Evolutionary conservation across 2,888 invertebrate genomes (phyloP), one percentile per base, ranked within the genome.

Genomic region (Reticulitermes lucifugus): DNA sequence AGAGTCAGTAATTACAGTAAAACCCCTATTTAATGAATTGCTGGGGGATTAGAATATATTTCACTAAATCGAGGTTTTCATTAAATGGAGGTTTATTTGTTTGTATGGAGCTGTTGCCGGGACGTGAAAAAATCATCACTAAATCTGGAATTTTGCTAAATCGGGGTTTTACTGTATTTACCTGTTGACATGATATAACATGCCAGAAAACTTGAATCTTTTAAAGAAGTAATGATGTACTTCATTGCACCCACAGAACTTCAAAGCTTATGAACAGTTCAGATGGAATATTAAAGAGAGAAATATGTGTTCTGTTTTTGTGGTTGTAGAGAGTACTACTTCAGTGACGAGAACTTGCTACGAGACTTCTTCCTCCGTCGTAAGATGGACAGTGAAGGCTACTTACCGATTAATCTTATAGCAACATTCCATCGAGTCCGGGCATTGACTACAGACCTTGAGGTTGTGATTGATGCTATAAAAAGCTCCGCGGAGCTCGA

Each of bases 381-480:
- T 88, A 98, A 98, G 93, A 99, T 99, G 99, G 97, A 98, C 89
- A 91, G 94, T 4, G 96, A 98, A 89, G 99, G 99, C 84, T 99
- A 96, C 89, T 94, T 99, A 87, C 98, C 98, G 0, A 95, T 99
- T 79, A 95, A 96, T 86, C 92, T 99, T 87, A 98, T 99, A 88
- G 98, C 98, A 85, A 98, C 98, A 29, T 99, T 99, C 92, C 97
- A 98, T 91, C 95, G 99, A 89, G 96, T 99, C 87, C 94, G 97
- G 88, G 95, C 96, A 83, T 93, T 99, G 88, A 98, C 98, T 9
- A 94, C 95, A 59, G 97, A 99, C 90, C 93, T 98, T 87, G 93
- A 94, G 87, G 92, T 98, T 86, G 96, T 99, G 87, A 93, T 97
- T 25, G 95, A 96, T 90, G 96, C 98, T 5, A 96, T 99, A 86